phyloP scores from a whole-genome alignment of 1,140 invertebrate species.

The Trachymyrmex cornetzi region DNA sequence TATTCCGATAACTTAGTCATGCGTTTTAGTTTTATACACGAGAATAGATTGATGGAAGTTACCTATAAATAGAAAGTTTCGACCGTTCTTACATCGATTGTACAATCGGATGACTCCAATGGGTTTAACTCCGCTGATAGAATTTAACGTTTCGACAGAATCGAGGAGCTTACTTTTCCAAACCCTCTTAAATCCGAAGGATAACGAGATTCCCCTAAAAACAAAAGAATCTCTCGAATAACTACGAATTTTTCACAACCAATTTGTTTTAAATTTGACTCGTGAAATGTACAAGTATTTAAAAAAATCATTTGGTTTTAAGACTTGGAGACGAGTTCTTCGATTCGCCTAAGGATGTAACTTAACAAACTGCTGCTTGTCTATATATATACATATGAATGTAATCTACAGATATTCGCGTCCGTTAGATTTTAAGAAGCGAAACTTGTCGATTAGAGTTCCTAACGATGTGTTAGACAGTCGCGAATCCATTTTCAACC shows the following conservation, averaged over 20 bases:
- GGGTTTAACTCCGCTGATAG: neutral
- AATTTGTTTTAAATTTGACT: constrained; percentile 5
- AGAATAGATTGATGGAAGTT: neutral
- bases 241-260: no score
- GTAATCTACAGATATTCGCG: constrained; percentile 24
- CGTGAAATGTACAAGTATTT: neutral
- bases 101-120: neutral
- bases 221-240: neutral
- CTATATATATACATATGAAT: neutral
- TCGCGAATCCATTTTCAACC: neutral
- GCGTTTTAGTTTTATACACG: neutral
- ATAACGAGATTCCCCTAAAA: neutral
- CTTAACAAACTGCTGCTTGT: neutral
- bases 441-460: constrained; percentile 29
- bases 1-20: neutral
- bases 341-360: constrained; percentile 1
- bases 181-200: neutral
- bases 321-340: neutral
- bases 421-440: constrained; percentile 22
- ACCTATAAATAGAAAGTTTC: neutral
- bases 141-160: constrained; percentile 6
- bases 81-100: neutral
- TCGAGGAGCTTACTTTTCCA: constrained; percentile 1
- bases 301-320: neutral
- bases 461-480: constrained; percentile 13